phyloP scores from a whole-genome alignment of 1,140 invertebrate genomes.

The Anadara kagoshimensis region DNA sequence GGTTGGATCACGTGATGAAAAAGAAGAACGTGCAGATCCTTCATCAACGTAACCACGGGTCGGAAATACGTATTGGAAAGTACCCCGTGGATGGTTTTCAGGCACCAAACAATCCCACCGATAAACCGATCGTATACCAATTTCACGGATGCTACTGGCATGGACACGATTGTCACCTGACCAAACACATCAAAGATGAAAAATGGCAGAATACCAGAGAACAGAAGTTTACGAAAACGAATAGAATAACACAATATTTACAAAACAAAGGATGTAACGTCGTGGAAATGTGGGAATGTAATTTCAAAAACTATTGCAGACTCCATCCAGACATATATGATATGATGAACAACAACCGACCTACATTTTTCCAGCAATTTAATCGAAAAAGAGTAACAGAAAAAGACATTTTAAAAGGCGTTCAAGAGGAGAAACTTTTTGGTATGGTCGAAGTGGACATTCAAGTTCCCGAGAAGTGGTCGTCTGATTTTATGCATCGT shows the following conservation, averaged over 20 bases:
- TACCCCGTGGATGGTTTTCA: slow-evolving; percentile 12
- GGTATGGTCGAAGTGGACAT: slow-evolving; percentile 42
- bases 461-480: slow-evolving; percentile 20
- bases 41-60: not conserved
- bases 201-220: not conserved
- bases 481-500: not conserved
- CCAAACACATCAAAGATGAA: not conserved
- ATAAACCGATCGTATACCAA: not conserved
- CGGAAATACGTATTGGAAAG: slow-evolving; percentile 6
- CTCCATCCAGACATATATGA: not conserved
- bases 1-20: not conserved
- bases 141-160: slow-evolving; percentile 22
- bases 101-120: too few species aligned
- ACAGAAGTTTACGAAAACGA: slow-evolving; percentile 11
- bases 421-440: slow-evolving; percentile 19
- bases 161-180: slow-evolving; percentile 8
- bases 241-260: not conserved
- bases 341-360: not conserved
- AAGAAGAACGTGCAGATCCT: not conserved
- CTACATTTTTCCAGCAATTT: slow-evolving; percentile 1
- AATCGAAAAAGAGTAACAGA: slow-evolving; percentile 11
- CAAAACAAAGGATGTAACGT: slow-evolving; percentile 5
- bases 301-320: not conserved
- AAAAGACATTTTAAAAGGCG: slow-evolving; percentile 23
- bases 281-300: slow-evolving; percentile 29